phyloP scores from a whole-genome alignment of 1,140 invertebrate species.

The Plutomurus gul region DNA sequence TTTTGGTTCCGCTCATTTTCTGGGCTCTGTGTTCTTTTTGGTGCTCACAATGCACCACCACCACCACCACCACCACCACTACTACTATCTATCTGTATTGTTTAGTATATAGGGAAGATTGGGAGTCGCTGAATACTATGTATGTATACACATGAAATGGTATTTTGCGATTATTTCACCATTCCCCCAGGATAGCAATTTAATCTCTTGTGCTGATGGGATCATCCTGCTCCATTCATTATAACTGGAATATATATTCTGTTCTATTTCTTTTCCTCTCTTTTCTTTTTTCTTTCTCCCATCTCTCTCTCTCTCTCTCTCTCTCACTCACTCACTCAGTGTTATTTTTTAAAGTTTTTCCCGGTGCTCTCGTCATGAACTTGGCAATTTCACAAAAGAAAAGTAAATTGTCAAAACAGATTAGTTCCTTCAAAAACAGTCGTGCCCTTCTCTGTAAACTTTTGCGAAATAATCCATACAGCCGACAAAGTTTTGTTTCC shows the following conservation, averaged over 20 bases:
- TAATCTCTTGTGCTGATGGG: conserved; percentile 54
- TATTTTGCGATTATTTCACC: conserved; percentile 54
- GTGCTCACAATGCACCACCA: not conserved
- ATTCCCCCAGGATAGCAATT: conserved; percentile 53
- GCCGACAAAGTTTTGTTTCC: conserved; percentile 46
- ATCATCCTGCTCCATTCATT: conserved; percentile 50
- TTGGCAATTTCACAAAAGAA: conserved; percentile 51
- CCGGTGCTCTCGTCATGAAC: conserved; percentile 32
- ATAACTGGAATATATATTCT: conserved; percentile 32
- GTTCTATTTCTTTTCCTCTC: not conserved
- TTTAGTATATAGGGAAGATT: not conserved
- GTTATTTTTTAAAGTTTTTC: conserved; percentile 49
- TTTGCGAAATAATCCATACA: conserved; percentile 40
- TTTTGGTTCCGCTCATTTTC: conserved; percentile 1
- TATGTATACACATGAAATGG: conserved; percentile 47
- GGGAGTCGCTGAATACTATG: not conserved
- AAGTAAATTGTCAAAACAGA: conserved; percentile 54
- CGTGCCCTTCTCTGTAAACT: conserved; percentile 14
- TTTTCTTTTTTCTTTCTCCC: not conserved
- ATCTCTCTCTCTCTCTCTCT: not conserved
- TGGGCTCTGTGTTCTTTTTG: not conserved
- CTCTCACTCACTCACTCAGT: not conserved
- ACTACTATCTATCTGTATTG: not conserved
- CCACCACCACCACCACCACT: not conserved
- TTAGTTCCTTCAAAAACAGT: conserved; percentile 53